phyloP scores from a whole-genome alignment of 2,797 vertebrate genomes.

The Rhinoraja longicauda region DNA sequence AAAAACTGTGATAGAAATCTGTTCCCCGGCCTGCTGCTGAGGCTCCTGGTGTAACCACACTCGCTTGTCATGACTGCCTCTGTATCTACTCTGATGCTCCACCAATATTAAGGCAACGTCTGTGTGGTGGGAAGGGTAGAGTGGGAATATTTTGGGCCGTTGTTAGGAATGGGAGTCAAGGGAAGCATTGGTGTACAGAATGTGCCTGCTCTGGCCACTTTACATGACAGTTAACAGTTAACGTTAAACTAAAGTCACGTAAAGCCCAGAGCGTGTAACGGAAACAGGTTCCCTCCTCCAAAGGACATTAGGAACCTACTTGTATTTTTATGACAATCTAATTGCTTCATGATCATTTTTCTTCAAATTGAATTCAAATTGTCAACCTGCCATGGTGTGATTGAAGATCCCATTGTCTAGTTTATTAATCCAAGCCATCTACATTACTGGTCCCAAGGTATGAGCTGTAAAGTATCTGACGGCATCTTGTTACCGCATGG shows the following conservation, averaged over 20 bases:
- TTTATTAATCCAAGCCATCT: background rate
- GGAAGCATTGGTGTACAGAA: no score
- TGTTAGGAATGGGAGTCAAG: no score
- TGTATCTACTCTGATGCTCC: background rate
- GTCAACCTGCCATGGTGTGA: background rate
- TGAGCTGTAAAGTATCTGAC: background rate
- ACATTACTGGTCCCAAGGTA: background rate
- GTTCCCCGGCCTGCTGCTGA: background rate
- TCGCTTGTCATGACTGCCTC: no score
- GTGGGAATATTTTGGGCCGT: no score
- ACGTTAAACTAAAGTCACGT: background rate
- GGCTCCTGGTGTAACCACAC: background rate
- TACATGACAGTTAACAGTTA: background rate
- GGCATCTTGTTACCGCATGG: background rate
- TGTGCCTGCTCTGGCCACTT: background rate
- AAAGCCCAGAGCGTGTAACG: background rate
- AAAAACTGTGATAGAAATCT: background rate
- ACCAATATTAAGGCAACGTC: no score
- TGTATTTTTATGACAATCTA: background rate
- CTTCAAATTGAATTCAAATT: background rate
- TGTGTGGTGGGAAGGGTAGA: no score
- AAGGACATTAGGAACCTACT: background rate
- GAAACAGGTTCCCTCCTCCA: background rate
- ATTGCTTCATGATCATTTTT: background rate
- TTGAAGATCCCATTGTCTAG: background rate